Base-by-base conservation (phyloP, 2,113 vertebrate species). In the Todiramphus chloris region DNA sequence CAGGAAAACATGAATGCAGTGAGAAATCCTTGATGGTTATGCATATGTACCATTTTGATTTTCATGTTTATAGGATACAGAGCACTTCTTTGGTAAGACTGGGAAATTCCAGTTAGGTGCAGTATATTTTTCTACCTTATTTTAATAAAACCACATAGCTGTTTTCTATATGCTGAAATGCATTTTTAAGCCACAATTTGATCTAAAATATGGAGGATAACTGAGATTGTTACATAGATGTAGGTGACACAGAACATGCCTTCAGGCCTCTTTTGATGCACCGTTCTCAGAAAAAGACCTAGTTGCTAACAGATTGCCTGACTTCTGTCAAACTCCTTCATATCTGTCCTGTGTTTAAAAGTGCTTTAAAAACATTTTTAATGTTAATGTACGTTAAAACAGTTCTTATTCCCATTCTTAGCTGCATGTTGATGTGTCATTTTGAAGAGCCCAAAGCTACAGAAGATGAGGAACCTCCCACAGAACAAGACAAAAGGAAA, bases 401-500 rank as follows among this genome's bases (percentile, higher is more conserved):
- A 89, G 31, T 78, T 70, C 66, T 80, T 94, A 60, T 41, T 94
- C 33, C 43, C 24, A 23, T 91, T 96, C 75, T 44, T 97, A 99
- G 99, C 97, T 99, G 99, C 97, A 99, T 99, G 99, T 96, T 99
- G 97, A 99, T 99, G 98, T 99, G 97, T 97, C 97, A 98, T 96
- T 98, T 98, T 96, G 99, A 99, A 96, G 99, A 99, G 87, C 98
- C 98, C 48, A 99, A 99, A 95, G 96, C 97, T 83, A 99, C 98
- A 93, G 99, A 99, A 64, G 99, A 99, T 91, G 98, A 99, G 89
- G 99, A 99, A 91, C 99, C 99, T 67, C 99, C 99, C 39, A 99
- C 99, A 80, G 99, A 99, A 81, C 99, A 99, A 97, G 99, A 99
- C 97, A 99, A 99, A 98, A 99, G 99, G 95, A 99, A 98, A 98